Evolutionary conservation across 2,113 vertebrate genomes (phyloP), one percentile per base, ranked within the genome.

Genomic region (Mungos mungo): DNA sequence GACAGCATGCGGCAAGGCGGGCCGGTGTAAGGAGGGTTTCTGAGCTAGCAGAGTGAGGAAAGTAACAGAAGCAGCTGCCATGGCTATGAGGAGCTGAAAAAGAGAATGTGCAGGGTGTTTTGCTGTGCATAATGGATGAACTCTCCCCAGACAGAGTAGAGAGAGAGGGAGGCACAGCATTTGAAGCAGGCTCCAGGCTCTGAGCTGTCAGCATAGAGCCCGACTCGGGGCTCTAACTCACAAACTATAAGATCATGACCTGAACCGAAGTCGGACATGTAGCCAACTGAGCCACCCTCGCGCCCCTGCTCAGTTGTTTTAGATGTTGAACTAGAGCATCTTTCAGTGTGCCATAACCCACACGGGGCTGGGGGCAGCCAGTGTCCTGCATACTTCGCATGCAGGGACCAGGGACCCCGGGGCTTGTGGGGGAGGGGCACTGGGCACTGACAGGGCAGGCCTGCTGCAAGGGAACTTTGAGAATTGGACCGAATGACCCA

Each of bases 351-450:
- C 35, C 1, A 2, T 71, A 66, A 4, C 29, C 2, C 5, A 27
- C 50, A 33, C 1, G 38, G 31, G 0, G 0, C 47, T 0, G 0
- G 1, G 31, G 45, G 14, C 10, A 21, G 18, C 50, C 25, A 23
- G 66, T 16, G 54, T 41, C 33, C 7, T 1, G 0, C 0, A 45
- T 27, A 7, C 21, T 47, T 47, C 11, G 12, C 0, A 0, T 35
- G 38, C 52, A 33, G 1, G 41, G 41, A 41, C 41, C 41, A 41
- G 41, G 13, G 52, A n/a, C 33, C 15, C 1, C 5, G 4, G 29
- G 54, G 14, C 7, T 21, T 13, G 29, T 11, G 41, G 33, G 41
- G 31, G 77, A 41, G 11, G 38, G 38, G 10, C n/a, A 1, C 31
- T 4, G 11, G 38, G 23, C 23, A 11, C 31, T 0, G 18, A 72